These are phyloP conservation scores for Craniophora ligustri DNA, from an alignment of 2,888 invertebrate genomes.

Conservation along the genomic window DNA sequence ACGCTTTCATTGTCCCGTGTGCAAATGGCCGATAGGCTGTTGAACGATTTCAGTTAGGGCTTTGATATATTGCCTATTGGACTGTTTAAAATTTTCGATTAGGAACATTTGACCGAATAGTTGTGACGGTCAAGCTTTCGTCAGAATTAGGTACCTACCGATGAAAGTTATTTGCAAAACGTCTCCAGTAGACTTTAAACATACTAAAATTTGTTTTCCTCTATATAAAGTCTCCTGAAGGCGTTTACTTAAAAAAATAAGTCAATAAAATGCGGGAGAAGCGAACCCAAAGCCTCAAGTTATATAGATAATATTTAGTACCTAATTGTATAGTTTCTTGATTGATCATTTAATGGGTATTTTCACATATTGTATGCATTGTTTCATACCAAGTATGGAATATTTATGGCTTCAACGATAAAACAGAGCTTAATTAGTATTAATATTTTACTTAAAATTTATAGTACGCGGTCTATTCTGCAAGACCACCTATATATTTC, in stretches of 20 bases:
- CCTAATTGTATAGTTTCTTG: too few species aligned
- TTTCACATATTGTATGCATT: conserved; percentile 1
- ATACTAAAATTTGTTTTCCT: too few species aligned
- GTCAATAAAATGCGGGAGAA: too few species aligned
- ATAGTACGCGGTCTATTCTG: conserved; percentile 6
- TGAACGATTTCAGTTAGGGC: conserved; percentile 27
- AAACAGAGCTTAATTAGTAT: conserved; percentile 15
- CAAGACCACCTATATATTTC: background rate
- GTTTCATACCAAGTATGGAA: conserved; percentile 2
- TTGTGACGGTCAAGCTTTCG: background rate
- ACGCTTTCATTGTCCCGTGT: conserved; percentile 65
- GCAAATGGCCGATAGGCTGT: conserved; percentile 62
- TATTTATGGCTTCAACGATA: conserved; percentile 12
- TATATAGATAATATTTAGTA: too few species aligned
- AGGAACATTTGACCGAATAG: too few species aligned
- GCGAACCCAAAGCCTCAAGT: too few species aligned
- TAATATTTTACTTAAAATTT: background rate
- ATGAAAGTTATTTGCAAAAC: too few species aligned
- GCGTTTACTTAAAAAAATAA: too few species aligned
- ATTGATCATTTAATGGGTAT: too few species aligned
- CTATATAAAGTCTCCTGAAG: background rate
- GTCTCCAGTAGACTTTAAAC: too few species aligned
- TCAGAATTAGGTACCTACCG: background rate
- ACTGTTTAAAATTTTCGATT: too few species aligned
- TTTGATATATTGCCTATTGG: conserved; percentile 12